Percentiles rank a stretch among this genome's conserved stretches.
phyloP scores from a whole-genome alignment of 2,797 vertebrate genomes.

The Chrysocyon brachyurus region DNA sequence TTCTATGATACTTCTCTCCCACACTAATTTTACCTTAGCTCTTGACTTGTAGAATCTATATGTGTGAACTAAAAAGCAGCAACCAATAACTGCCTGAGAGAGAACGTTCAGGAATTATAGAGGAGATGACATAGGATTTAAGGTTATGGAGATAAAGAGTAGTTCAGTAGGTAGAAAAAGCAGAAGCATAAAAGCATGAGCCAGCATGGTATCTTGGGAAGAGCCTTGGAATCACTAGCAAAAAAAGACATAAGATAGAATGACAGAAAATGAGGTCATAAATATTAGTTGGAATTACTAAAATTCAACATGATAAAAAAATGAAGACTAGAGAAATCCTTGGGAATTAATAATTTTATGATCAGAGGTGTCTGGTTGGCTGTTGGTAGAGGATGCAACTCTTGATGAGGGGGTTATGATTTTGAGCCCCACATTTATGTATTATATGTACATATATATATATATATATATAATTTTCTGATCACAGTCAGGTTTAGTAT shows the following conservation, averaged over 20 bases:
- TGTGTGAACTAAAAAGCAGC: background rate
- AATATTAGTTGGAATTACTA: background rate
- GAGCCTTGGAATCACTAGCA: background rate
- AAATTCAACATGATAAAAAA: background rate
- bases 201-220: rapidly evolving
- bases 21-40: background rate
- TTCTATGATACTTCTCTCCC: background rate
- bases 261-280: background rate
- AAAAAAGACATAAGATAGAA: background rate
- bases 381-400: background rate
- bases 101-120: background rate
- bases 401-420: background rate
- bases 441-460: too few relatives aligned
- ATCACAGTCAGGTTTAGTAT: background rate
- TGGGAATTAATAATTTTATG: background rate
- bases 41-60: background rate
- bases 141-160: background rate
- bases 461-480: background rate
- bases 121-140: background rate
- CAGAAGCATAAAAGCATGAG: background rate
- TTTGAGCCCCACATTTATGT: background rate
- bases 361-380: background rate
- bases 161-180: background rate
- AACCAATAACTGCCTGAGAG: background rate
- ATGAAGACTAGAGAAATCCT: background rate